Evolutionary conservation across 2,888 invertebrate genomes (phyloP), one percentile per base, ranked within the genome.

Genomic region (Steinernema scapterisci): DNA sequence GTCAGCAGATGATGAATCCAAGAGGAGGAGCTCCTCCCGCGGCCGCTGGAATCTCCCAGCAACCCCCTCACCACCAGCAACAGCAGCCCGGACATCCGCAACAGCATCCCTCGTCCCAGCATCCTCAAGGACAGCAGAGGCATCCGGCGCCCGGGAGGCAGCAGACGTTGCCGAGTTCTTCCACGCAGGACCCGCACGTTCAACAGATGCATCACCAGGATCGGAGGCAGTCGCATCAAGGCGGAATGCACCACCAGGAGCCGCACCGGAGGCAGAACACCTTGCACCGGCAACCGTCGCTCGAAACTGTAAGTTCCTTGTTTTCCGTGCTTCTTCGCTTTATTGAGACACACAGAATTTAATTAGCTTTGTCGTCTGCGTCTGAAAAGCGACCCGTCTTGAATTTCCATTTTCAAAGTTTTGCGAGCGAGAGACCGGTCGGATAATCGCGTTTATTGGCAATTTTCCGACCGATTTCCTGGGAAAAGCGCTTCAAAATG

Each of bases 201-300:
- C 71, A 27, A 19, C 63, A 63, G 7, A 63, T 31, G 70, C 70
- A 48, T 48, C 48, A 48, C 16, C 48, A 54, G 13, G 54, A 54
- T 6, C 16, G 52, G 44, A 38, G 44, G n/a, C 71, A 16, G 21
- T 71, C 44, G 44, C 71, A 45, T 5, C 38, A 38, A 38, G 38
- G 38, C 38, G 38, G 38, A 38, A 38, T 38, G 38, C 71, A 38
- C 27, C 72, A n/a, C 56, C 27, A 13, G 27, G 21, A 5, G 16
- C 27, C 13, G 48, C 63, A 51, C 43, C 43, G 77, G 72, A 73
- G 77, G 56, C 81, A 79, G 71, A 75, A 71, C 72, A 77, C 77
- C 6, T 73, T 79, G 72, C 75, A 77, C 44, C 44, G 79, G 27
- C 80, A 80, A 71, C 75, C 78, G 16, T 76, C 79, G 16, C 44